Base-by-base conservation (phyloP, 2,113 vertebrate species). In the Rutilus rutilus region DNA sequence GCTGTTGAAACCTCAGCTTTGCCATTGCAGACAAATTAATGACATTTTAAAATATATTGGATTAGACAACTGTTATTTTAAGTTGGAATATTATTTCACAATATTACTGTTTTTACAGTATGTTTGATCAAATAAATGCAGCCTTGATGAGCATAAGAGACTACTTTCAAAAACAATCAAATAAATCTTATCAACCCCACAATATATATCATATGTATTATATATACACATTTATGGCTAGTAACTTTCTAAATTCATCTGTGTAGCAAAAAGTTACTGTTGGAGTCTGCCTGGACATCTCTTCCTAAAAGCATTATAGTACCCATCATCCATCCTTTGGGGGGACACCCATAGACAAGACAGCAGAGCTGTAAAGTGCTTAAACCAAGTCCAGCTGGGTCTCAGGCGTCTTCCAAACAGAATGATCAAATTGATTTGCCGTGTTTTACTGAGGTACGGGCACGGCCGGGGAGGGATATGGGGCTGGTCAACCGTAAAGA, bases 401-500 rank as follows among this genome's bases (percentile, higher is more conserved):
- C 39, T 30, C 50, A 59, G 62, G 21, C 30, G 82, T 86, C 88
- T 83, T 42, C 79, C 50, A 42, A 27, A 30, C 87, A 86, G 80
- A 87, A 87, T 85, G 88, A 92, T 93, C 85, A 88, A 87, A 91
- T 82, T 90, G 90, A 88, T 87, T 88, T 88, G 83, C 85, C 75
- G 67, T 90, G 87, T 93, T 94, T 93, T 91, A 89, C 91, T 80
- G 84, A 89, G 85, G 84, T 82, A 90, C 86, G 84, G 86, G 85
- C 83, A 85, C 78, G 0, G 19, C 60, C 80, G 52, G 39, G 27
- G 15, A 75, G 71, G 78, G 88, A 59, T 45, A 9, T 23, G 75
- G 52, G 45, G 79, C 73, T 78, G 69, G 84, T 27, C 85, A 64
- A 64, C 3, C 47, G 30, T 39, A 65, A 54, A 39, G 71, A 57